phyloP scores from a whole-genome alignment of 2,113 vertebrate species.

The Desmodus rotundus region DNA sequence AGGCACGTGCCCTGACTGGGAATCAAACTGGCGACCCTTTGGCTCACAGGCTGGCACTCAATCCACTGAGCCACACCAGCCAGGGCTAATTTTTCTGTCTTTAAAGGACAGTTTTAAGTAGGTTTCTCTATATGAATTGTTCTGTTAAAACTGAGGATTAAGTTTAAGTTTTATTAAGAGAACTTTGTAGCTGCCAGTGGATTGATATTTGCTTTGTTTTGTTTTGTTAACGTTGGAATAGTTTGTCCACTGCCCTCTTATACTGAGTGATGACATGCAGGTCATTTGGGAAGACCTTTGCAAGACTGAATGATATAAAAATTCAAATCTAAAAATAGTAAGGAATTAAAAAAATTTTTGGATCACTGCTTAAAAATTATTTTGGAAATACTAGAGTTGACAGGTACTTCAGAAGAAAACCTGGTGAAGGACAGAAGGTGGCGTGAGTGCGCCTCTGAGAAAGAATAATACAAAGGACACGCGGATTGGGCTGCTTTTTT shows the following conservation, averaged over 20 bases:
- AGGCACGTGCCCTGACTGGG: no score
- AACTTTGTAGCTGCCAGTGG: background rate
- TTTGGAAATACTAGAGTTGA: background rate
- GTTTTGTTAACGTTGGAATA: background rate
- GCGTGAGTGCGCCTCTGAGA: background rate
- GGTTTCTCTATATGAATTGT: background rate
- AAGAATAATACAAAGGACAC: background rate
- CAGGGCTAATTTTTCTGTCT: background rate
- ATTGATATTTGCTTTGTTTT: background rate
- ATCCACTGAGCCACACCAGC: no score
- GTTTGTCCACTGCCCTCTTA: background rate
- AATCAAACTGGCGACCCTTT: no score
- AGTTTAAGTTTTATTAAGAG: background rate
- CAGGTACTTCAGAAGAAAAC: background rate
- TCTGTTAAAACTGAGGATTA: background rate
- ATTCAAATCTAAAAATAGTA: constrained; percentile 1
- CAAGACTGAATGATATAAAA: background rate
- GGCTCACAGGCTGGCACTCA: no score
- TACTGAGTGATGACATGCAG: background rate
- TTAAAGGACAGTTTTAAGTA: background rate
- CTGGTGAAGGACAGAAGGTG: background rate
- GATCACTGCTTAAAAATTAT: background rate
- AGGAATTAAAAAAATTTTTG: background rate
- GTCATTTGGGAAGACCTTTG: background rate
- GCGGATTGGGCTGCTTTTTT: background rate